Evolutionary conservation across 1,140 invertebrate genomes (phyloP), one percentile per base, ranked within the genome.

Genomic region (Physella acuta): DNA sequence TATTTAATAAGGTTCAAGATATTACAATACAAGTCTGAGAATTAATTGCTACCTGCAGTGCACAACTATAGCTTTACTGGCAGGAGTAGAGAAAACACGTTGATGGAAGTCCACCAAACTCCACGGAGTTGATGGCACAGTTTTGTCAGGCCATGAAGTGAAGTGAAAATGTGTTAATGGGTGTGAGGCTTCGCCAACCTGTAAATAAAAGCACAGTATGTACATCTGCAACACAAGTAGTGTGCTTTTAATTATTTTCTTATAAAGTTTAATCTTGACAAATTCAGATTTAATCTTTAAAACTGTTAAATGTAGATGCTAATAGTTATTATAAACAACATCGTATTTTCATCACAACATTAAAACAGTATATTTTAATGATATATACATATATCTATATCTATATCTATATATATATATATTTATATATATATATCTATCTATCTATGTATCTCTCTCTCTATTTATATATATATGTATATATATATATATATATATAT

Each of bases 81-180:
- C 37, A 4, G 31, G 14, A n/a, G n/a, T 17, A 33, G 34, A 34
- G 11, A 5, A 28, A 8, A 60, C 31, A 20, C 58, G 33, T 24
- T 60, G 58, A n/a, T 60, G 31, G 24, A 60, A 37, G 37, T 60
- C 58, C 14, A 60, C 58, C 58, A 60, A 36, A 4, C 58, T 33
- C 58, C 58, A 60, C 14, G 58, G 3, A 16, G 58, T 36, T 34
- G 58, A 24, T 1, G 58, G 58, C 14, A 60, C 58, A 37, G 24
- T 34, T 60, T 37, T 60, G n/a, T 60, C 58, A 14, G 58, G 58
- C 58, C 58, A 60, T 8, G 4, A 26, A 8, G 58, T 60, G 58
- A 60, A 60, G 58, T 60, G 58, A 37, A 34, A 60, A 33, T 60
- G 58, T 1, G 31, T 60, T 5, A 33, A 5, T 4, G 17, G 24